Conservation (phyloP, 2,113 vertebrate genomes). For the Setophaga petechia region DNA sequence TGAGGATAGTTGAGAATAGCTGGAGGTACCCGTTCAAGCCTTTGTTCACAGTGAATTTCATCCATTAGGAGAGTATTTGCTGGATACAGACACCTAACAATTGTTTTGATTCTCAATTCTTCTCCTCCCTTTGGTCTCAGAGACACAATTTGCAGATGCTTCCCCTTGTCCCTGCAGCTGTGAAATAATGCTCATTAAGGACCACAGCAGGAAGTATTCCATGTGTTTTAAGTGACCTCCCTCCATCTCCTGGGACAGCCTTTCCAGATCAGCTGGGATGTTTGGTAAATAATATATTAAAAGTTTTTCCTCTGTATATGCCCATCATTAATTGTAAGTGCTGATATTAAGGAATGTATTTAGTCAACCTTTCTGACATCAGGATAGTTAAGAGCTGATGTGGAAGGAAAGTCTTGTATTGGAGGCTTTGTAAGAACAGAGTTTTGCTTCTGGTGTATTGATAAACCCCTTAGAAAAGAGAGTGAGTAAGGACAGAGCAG, state of each 20-base stretch:
- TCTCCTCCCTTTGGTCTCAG: not conserved
- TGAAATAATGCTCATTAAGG: conserved; percentile 10
- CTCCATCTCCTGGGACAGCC: not conserved
- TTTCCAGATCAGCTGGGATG: not conserved
- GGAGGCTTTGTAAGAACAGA: not conserved
- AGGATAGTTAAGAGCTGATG: not conserved
- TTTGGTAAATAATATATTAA: conserved; percentile 2
- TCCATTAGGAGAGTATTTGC: not conserved
- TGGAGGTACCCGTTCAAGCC: not conserved
- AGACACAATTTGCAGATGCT: conserved; percentile 15
- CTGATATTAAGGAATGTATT: not conserved
- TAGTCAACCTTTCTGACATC: not conserved
- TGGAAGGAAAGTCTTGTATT: not conserved
- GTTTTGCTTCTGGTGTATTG: not conserved
- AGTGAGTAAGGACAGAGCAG: not conserved
- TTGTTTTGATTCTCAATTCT: not conserved
- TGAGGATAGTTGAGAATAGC: not conserved
- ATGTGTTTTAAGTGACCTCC: not conserved
- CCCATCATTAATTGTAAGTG: not conserved
- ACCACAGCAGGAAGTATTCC: conserved; percentile 25
- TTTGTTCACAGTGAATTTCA: not conserved
- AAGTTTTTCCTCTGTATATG: not conserved
- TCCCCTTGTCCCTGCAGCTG: conserved; percentile 29
- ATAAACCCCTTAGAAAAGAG: not conserved
- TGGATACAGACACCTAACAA: not conserved